Percentiles rank a stretch among this genome's conserved stretches.
Conservation (phyloP, 2,113 vertebrate species). For the Geococcyx californianus region DNA sequence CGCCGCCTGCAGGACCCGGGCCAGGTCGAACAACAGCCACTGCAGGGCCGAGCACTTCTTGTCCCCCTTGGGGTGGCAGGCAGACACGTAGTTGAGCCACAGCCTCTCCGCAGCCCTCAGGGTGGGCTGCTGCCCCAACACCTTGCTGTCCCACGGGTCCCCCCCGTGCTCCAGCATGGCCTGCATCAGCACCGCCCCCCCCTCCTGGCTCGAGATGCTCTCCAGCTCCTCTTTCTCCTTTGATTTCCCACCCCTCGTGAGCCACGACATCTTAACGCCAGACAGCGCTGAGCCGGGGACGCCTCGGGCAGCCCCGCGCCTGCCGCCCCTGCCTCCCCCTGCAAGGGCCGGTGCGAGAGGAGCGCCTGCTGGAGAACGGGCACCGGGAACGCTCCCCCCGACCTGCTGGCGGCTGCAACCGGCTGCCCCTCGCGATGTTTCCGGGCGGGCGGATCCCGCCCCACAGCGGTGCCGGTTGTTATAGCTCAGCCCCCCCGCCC, state of each 20-base stretch:
- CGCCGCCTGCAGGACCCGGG: not conserved
- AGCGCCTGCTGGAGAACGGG: too few species aligned
- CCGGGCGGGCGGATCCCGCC: accelerated
- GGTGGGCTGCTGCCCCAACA: not conserved
- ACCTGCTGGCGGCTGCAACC: accelerated
- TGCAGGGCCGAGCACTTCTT: conserved; percentile 27
- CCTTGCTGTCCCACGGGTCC: not conserved
- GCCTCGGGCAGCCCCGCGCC: not conserved
- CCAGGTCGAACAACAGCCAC: not conserved
- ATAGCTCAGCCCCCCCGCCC: too few species aligned
- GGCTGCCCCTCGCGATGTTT: accelerated
- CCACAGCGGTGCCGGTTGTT: accelerated
- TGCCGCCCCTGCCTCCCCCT: too few species aligned
- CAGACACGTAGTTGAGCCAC: not conserved
- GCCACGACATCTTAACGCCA: not conserved
- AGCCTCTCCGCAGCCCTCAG: not conserved
- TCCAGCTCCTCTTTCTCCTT: not conserved
- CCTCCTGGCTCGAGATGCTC: not conserved
- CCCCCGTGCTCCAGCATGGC: conserved; percentile 15
- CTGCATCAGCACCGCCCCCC: not conserved
- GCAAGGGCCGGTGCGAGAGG: too few species aligned
- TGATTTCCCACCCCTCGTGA: not conserved
- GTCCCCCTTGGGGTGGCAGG: not conserved
- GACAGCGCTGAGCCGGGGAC: not conserved
- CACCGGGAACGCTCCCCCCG: too few species aligned